Base-by-base conservation (phyloP, 2,113 vertebrate species). In the Alexandromys fortis region DNA sequence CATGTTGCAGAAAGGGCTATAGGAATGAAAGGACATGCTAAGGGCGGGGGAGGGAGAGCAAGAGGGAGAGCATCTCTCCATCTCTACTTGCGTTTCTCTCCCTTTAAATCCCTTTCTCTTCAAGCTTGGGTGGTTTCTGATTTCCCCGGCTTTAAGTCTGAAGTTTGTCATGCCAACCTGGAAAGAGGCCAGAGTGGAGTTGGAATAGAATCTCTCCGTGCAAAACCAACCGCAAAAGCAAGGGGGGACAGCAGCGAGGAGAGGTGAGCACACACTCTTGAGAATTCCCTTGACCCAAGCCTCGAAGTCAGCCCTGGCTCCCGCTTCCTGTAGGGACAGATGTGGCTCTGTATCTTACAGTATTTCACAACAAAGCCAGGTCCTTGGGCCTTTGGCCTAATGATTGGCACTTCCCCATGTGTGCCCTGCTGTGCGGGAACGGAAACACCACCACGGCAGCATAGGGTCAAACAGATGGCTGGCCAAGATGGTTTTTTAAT, bases 21-120 rank as follows among this genome's bases (percentile, higher is more conserved):
- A 92, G 83, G 77, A 81, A 97, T 92, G 92, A 97, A 89, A 97
- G 97, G 55, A 76, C 17, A 6, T 2, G 83, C 82, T 77, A 82
- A 96, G 52, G 65, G 4, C 0, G 22, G 7, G 12, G 6, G n/a
- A 2, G 33, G 9, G 75, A 5, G 7, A 5, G 16, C 85, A 47
- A 4, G n/a, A 2, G 33, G 9, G 73, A 5, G 7, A 4, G 16
- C 79, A 47, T 47, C 45, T 19, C 47, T 21, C 61, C n/a, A 1
- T 2, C 42, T 7, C 65, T 22, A 13, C 42, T 77, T 11, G 14
- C 85, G 33, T 24, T 58, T 45, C 58, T 58, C 47, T 17, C 49
- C 55, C 68, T 86, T 3, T 5, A 77, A 73, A 86, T 28, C 75
- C 38, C 4, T 67, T 49, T 47, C 7, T 42, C 67, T 65, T 73